phyloP scores from a whole-genome alignment of 2,888 invertebrate genomes.

The Orchestes rusci region DNA sequence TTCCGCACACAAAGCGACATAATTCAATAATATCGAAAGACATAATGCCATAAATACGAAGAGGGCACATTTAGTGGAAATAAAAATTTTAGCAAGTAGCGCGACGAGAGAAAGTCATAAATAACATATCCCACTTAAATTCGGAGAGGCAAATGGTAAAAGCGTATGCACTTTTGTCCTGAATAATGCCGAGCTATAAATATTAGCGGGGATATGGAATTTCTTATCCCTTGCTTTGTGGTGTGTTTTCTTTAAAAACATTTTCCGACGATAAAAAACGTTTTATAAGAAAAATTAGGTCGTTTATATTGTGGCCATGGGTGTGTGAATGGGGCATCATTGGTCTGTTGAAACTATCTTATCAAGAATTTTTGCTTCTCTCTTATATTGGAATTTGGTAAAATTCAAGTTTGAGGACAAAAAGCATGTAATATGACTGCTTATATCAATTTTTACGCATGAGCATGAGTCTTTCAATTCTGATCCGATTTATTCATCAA shows the following conservation, averaged over 20 bases:
- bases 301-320: too few relatives aligned
- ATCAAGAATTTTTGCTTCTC: too few relatives aligned
- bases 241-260: slow-evolving; percentile 21
- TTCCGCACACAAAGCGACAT: slow-evolving; percentile 2
- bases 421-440: too few relatives aligned
- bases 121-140: slow-evolving; percentile 32
- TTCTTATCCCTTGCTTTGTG: slow-evolving; percentile 15
- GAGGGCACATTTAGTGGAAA: slow-evolving; percentile 33
- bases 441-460: too few relatives aligned
- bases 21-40: slow-evolving; percentile 4
- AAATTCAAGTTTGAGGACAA: too few relatives aligned
- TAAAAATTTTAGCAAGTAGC: slow-evolving; percentile 35
- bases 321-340: too few relatives aligned
- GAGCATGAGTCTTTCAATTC: too few relatives aligned
- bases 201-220: slow-evolving; percentile 21
- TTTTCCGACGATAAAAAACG: slow-evolving; percentile 13
- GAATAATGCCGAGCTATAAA: slow-evolving; percentile 22
- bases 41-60: slow-evolving; percentile 2
- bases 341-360: too few relatives aligned
- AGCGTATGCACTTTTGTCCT: slow-evolving; percentile 23
- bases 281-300: slow-evolving; percentile 15
- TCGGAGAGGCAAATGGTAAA: slow-evolving; percentile 21
- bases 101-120: slow-evolving; percentile 31
- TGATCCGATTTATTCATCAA: too few relatives aligned
- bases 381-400: too few relatives aligned